phyloP scores from a whole-genome alignment of 2,888 invertebrate genomes.

The Metellina segmentata region DNA sequence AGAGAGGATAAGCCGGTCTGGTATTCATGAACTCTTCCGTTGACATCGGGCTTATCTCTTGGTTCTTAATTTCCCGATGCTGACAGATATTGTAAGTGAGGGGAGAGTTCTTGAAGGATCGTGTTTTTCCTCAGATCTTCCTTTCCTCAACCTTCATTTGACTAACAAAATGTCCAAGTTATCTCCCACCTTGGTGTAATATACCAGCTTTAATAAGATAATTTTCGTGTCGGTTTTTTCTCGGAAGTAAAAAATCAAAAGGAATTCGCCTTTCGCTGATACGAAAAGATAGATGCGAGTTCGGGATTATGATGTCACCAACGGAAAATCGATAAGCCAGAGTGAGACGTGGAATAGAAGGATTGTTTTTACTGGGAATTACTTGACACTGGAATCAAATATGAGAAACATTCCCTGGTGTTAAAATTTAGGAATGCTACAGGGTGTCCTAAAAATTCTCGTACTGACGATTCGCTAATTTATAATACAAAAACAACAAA shows the following conservation, averaged over 20 bases:
- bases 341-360: no score
- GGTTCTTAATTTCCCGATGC: slow-evolving; percentile 38
- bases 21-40: background rate
- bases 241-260: slow-evolving; percentile 5
- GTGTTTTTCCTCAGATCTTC: slow-evolving; percentile 5
- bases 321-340: no score
- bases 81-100: background rate
- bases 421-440: no score
- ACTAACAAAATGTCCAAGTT: slow-evolving; percentile 27
- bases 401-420: no score
- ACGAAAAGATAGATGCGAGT: no score
- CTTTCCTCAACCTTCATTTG: background rate
- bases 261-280: no score
- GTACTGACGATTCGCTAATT: no score
- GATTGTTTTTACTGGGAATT: no score
- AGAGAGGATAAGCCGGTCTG: background rate
- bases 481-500: no score
- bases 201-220: slow-evolving; percentile 19
- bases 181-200: background rate
- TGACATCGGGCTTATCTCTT: slow-evolving; percentile 16
- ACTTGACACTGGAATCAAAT: no score
- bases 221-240: background rate
- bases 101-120: background rate
- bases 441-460: no score
- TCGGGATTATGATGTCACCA: no score